Evolutionary conservation across 2,888 invertebrate genomes (phyloP).

Genomic region (Galerucella nymphaeae): DNA sequence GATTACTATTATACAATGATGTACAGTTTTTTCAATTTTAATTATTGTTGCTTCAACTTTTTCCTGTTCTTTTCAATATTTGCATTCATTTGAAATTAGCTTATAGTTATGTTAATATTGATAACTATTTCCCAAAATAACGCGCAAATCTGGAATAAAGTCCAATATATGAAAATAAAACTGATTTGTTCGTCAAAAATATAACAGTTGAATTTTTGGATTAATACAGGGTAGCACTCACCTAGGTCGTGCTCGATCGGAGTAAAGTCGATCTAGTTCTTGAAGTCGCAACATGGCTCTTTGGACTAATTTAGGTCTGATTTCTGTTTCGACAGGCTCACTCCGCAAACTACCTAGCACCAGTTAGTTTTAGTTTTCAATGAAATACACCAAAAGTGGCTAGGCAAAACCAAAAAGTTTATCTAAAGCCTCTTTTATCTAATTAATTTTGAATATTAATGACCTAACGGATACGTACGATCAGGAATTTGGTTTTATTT

Average conservation of each 20-base stretch:
- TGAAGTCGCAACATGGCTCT: constrained; percentile 63
- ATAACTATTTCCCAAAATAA: too few species aligned
- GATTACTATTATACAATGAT: too few species aligned
- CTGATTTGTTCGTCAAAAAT: too few species aligned
- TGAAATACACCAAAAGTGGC: constrained; percentile 17
- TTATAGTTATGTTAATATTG: too few species aligned
- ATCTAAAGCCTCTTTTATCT: not conserved
- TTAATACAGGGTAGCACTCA: constrained; percentile 51
- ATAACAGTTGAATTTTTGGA: too few species aligned
- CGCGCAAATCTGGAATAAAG: too few species aligned
- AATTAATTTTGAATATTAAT: not conserved
- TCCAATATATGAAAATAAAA: too few species aligned
- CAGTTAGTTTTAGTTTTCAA: constrained; percentile 59
- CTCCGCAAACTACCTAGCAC: constrained; percentile 65
- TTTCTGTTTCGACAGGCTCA: constrained; percentile 55
- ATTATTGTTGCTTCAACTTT: too few species aligned
- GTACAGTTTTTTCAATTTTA: too few species aligned
- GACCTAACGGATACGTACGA: not conserved
- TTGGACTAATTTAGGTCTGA: constrained; percentile 62
- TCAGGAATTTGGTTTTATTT: not conserved
- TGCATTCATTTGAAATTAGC: too few species aligned
- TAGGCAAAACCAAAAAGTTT: constrained; percentile 36
- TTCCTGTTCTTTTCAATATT: too few species aligned
- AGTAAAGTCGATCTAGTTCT: constrained; percentile 63
- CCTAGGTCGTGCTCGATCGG: constrained; percentile 63